Evolutionary conservation across 2,888 invertebrate genomes (phyloP), one percentile per base, ranked within the genome.

Genomic region (Rhingia campestris): DNA sequence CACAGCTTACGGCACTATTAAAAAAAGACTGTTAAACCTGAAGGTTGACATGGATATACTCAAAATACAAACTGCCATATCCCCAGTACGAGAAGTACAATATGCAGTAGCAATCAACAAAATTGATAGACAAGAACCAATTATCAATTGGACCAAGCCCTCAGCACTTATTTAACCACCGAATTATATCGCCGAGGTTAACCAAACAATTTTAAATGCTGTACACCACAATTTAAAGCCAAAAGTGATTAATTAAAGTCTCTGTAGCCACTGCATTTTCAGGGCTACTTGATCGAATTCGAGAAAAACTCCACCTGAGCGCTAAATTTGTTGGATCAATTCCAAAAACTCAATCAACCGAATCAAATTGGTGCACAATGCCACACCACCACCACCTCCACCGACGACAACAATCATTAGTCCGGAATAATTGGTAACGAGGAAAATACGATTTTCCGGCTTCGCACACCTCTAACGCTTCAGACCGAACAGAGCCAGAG

Each of bases 301-400:
- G 54, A 43, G 53, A 76, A 63, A 9, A 43, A 33, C 61, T 72
- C 49, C 81, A 81, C 77, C 77, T 81, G 81, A 81, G 58, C 59
- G 54, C 59, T 54, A 67, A 69, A 51, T 64, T 54, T 69, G 1
- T 64, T 70, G 76, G 67, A 76, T 76, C 54, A 49, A 73, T 73
- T 82, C 77, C 77, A 74, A 74, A 82, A 82, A 74, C 73, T 79
- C 79, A 73, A 82, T 82, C 82, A 82, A 79, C 69, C 82, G 58
- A 51, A 63, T 74, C 79, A 79, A 82, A 82, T 82, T 79, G 69
- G 14, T 35, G 33, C 63, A 67, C 79, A 82, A 77, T 67, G 54
- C 61, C 67, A 58, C 59, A 51, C 45, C 53, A 54, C 47, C 64
- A 53, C 22, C 22, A 22, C 22, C 22, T 22, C 22, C 22, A 22